Percentiles rank a stretch among this genome's conserved stretches.
Evolutionary conservation across 2,888 invertebrate genomes (phyloP).

Genomic region (Campopleginae sp.): DNA sequence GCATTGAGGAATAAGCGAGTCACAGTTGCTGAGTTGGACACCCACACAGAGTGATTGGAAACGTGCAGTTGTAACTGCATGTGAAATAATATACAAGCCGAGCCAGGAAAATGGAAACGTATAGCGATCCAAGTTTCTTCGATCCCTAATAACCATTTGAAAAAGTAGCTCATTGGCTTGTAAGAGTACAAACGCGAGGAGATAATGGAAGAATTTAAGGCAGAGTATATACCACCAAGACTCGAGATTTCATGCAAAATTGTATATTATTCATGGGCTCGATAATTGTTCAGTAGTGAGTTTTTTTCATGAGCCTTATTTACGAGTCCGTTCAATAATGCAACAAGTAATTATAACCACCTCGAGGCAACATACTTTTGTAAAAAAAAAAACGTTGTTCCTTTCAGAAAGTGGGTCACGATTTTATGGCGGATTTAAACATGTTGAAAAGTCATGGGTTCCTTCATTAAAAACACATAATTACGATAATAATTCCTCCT

Average conservation of each 20-base stretch:
- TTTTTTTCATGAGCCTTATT: neutral
- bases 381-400: neutral
- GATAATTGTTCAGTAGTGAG: neutral
- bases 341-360: neutral
- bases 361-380: neutral
- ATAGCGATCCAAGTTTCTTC: neutral
- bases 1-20: constrained; percentile 2
- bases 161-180: constrained; percentile 10
- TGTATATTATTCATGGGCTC: neutral
- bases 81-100: constrained; percentile 2
- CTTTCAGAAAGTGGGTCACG: neutral
- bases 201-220: neutral
- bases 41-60: constrained; percentile 36
- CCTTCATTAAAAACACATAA: neutral
- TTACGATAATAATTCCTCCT: neutral
- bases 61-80: neutral
- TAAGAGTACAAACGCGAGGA: neutral
- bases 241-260: neutral
- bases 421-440: neutral
- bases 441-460: neutral
- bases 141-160: constrained; percentile 4
- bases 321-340: neutral
- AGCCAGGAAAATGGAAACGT: constrained; percentile 7
- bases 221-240: neutral
- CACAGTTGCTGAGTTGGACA: neutral